Base-by-base conservation (phyloP, 2,888 invertebrate species). In the Acronicta psi region DNA sequence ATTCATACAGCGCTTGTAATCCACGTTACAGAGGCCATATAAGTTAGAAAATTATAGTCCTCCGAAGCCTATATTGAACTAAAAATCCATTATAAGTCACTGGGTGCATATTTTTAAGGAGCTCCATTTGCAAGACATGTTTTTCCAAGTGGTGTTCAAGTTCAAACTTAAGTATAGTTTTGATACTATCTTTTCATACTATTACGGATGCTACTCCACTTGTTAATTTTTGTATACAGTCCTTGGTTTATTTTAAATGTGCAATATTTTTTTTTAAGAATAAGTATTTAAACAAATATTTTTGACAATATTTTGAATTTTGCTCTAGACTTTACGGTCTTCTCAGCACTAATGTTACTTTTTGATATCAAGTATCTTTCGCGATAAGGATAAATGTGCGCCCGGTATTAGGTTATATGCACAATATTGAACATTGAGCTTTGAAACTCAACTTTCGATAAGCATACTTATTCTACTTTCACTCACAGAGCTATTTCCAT, bases 1-100 rank as follows among this genome's bases (percentile, higher is more conserved):
- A 62, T 50, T 68, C 64, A 75, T 65, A 64, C 68, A 77, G 54
- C 51, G 67, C 71, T 65, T 79, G 78, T 81, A 81, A 86, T 86
- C 80, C 82, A 81, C 76, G 38, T 42, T 61, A 60, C 56, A 65
- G 59, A 78, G 70, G 76, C 65, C 79, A 77, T 76, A 71, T 77
- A 71, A 60, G 65, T 69, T 71, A 71, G 62, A 70, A 44, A 67
- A 60, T 61, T 73, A 67, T 78, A 76, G 73, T 77, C 73, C 78
- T 75, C 76, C 64, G 43, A 61, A 67, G 67, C 61, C 67, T 58
- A 60, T 55, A 42, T n/a, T n/a, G n/a, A 34, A 34, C 7, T n/a
- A 6, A 34, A 42, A n/a, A 8, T 42, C 44, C 14, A 23, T 34
- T 29, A 34, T 34, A 6, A 44, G 23, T 47, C 11, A 46, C 44